Percentiles rank a stretch among this genome's conserved stretches.
phyloP scores from a whole-genome alignment of 2,113 vertebrate genomes.

The Etheostoma cragini region DNA sequence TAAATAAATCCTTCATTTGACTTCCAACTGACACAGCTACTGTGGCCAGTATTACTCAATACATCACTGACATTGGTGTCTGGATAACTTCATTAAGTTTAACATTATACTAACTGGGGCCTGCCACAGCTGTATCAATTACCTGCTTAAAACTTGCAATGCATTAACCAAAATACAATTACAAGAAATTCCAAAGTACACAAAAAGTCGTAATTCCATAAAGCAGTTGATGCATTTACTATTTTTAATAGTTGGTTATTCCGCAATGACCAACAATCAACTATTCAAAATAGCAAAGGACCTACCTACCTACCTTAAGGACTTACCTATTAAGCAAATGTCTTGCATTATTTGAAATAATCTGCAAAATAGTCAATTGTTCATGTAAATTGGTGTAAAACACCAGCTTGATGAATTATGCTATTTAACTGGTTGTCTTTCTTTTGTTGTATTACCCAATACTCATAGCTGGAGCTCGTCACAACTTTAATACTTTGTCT shows the following conservation, averaged over 20 bases:
- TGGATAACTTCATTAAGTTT: background rate
- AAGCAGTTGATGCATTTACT: background rate
- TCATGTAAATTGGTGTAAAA: background rate
- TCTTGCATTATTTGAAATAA: background rate
- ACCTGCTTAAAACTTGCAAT: background rate
- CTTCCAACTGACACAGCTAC: background rate
- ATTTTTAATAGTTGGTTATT: background rate
- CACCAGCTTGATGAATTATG: background rate
- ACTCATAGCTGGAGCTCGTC: background rate
- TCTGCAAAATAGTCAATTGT: background rate
- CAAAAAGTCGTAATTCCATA: background rate
- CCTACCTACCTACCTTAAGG: background rate
- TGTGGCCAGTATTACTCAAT: background rate
- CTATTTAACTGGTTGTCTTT: background rate
- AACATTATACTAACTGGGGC: background rate
- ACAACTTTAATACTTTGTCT: background rate
- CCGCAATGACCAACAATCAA: no score
- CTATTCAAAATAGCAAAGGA: no score
- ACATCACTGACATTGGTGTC: background rate
- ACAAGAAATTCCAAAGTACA: background rate
- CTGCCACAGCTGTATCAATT: background rate
- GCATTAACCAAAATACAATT: no score
- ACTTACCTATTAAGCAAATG: background rate
- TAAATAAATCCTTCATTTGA: constrained; percentile 19
- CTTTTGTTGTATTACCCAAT: background rate